Evolutionary conservation across 2,797 vertebrate genomes (phyloP), one percentile per base, ranked within the genome.

Genomic region (Phalanger gymnotis): DNA sequence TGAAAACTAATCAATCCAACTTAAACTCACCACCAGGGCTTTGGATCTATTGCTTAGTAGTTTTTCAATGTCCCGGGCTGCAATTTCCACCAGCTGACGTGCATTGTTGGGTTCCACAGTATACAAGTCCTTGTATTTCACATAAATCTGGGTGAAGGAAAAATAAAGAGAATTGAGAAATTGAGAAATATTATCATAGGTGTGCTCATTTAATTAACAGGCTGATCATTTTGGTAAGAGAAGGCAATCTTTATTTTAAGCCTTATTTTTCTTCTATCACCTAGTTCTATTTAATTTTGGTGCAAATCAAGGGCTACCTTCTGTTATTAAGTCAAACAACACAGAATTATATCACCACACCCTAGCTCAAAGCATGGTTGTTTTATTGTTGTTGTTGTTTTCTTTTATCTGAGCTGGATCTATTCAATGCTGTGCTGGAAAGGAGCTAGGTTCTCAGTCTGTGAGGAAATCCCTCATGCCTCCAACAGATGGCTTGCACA

Each of bases 51-150:
- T 99, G 97, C 98, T 99, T 51, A 99, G 98, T 97, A 99, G 99
- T 97, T 99, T 99, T 98, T 99, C 99, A 94, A 99, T 99, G 96
- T 99, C 99, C 96, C 99, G 99, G 90, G 99, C 99, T 91, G 99
- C 99, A 97, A 99, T 98, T 98, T 99, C 99, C 98, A 99, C 99
- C 95, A 99, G 99, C 97, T 99, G 99, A 89, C 99, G 99, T 30
- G 99, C 99, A 31, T 99, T 99, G 92, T 99, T 99, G 92, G 99
- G 98, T 98, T 99, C 99, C 97, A 99, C 99, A 6, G 99, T 99
- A 98, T 99, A 99, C 95, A 99, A 97, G 52, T 99, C 95, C 97
- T 95, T 98, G 91, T 99, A 98, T 95, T 98, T 98, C 55, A 97
- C 61, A 98, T 99, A 99, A 97, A 99, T 99, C 99, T 99, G 95